These are phyloP conservation scores for Sebastolobus alascanus DNA, from an alignment of 2,797 vertebrate species.

Conservation along the genomic window DNA sequence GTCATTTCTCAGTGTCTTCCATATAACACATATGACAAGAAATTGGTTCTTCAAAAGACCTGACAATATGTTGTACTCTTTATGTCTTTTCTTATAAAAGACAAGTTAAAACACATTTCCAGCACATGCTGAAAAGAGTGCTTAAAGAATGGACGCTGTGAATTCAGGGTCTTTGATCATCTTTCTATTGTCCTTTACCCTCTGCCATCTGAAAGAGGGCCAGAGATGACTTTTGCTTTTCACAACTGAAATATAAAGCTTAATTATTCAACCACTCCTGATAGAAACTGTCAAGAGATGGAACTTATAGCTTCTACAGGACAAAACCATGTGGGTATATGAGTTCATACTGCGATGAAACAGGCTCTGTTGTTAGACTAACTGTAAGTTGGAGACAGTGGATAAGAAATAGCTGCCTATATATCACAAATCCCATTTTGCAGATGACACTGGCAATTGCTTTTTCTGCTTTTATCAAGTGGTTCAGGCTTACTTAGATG, in stretches of 20 bases:
- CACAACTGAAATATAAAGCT: constrained; percentile 30
- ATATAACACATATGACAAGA: not conserved
- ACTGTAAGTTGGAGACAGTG: constrained; percentile 40
- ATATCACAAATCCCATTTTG: constrained; percentile 62
- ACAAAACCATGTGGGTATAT: constrained; percentile 25
- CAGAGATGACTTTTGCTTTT: constrained; percentile 32
- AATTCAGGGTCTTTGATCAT: constrained; percentile 32
- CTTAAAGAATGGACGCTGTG: constrained; percentile 8
- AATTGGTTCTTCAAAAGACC: not conserved
- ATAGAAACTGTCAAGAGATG: constrained; percentile 40
- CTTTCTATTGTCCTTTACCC: constrained; percentile 35
- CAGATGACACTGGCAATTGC: constrained; percentile 63
- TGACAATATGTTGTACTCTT: not conserved
- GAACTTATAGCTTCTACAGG: constrained; percentile 24
- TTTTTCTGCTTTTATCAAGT: constrained; percentile 63
- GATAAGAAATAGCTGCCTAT: constrained; percentile 44
- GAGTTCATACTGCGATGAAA: constrained; percentile 29
- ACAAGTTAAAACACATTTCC: constrained; percentile 21
- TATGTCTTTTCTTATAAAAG: constrained; percentile 20
- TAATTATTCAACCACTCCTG: constrained; percentile 20
- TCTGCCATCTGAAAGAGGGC: constrained; percentile 34
- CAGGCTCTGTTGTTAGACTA: constrained; percentile 31
- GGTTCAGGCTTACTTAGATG: constrained; percentile 57
- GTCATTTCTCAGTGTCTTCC: not conserved
- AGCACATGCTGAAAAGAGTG: constrained; percentile 1